Base-by-base conservation (phyloP, 2,797 vertebrate species). In the Sylvilagus floridanus region DNA sequence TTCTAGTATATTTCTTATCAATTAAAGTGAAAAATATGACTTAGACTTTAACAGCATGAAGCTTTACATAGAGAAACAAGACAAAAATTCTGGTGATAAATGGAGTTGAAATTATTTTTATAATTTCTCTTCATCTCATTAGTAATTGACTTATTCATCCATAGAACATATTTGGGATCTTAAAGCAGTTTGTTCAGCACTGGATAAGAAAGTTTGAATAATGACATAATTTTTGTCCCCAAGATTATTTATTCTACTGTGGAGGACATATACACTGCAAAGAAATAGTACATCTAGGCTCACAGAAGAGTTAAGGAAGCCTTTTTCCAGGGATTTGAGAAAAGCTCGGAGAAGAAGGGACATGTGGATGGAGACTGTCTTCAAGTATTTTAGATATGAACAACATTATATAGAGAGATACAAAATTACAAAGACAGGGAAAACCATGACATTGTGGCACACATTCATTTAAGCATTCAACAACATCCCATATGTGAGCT, bases 21-120 rank as follows among this genome's bases (percentile, higher is more conserved):
- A 77, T 76, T 12, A 83, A 77, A 94, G 50, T 91, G 8, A 96
- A 96, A 94, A 65, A 54, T 71, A 50, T 88, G 54, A 92, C 21
- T n/a, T 77, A 89, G 26, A 81, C 12, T 81, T 88, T 37, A 72
- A 22, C 35, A 65, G 19, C 60, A 86, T 88, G 42, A 93, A 86
- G n/a, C 6, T 89, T 79, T 76, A 96, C 2, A 71, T 65, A 76
- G 6, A 32, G 13, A 79, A 77, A 16, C 16, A 94, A 90, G 93
- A 50, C 9, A 85, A 93, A 87, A 73, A 47, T 35, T 84, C 4
- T 77, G 8, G 30, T 76, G 69, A 62, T 54, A 85, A 90, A 73
- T 54, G 71, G 22, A 95, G 9, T 9, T 93, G 90, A 92, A 90
- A 28, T 8, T 32, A 90, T 47, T 76, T 91, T 92, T 88, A 57